Evolutionary conservation across 2,888 invertebrate genomes (phyloP), one percentile per base, ranked within the genome.

Genomic region (Apotomis turbidana): DNA sequence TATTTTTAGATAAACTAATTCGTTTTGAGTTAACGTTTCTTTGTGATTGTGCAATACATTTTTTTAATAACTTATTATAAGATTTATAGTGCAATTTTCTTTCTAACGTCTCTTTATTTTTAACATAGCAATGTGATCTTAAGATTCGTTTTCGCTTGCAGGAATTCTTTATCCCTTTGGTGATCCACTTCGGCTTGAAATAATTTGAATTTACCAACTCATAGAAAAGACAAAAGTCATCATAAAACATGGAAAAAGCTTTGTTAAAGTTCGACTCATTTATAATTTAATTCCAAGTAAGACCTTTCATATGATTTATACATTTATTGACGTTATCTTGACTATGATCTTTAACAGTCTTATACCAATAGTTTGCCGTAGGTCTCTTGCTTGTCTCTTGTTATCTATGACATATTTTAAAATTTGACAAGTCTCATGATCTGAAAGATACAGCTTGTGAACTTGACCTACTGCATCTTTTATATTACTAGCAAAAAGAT

Each of bases 341-440:
- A 15, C 15, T 15, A 15, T 15, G 1, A 15, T 15, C 15, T 15
- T 15, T 15, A 15, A 15, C 15, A 15, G 15, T 15, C 15, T 15
- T 15, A 15, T 15, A 15, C 15, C 15, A 15, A 15, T 15, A 15
- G 15, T 15, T 15, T 15, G 15, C 15, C 15, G 15, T 15, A 15
- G 15, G 15, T 15, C 15, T 15, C 15, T 15, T 15, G 15, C 1
- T 15, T 0, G 15, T 15, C 15, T 15, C 15, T 15, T 15, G 15
- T 15, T 15, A 15, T 15, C 15, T 15, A 1, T 15, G 15, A 15
- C 15, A 15, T 15, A 15, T 15, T 15, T 15, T 41, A 62, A 6
- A 8, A 36, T 63, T 51, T 70, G 70, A 38, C 70, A 70, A 62
- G 70, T 70, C 38, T 70, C 63, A 41, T 63, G 70, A 44, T 70